Evolutionary conservation across 1,140 invertebrate genomes (phyloP), one percentile per base, ranked within the genome.

Genomic region (Aphaenogaster ashmeadi): DNA sequence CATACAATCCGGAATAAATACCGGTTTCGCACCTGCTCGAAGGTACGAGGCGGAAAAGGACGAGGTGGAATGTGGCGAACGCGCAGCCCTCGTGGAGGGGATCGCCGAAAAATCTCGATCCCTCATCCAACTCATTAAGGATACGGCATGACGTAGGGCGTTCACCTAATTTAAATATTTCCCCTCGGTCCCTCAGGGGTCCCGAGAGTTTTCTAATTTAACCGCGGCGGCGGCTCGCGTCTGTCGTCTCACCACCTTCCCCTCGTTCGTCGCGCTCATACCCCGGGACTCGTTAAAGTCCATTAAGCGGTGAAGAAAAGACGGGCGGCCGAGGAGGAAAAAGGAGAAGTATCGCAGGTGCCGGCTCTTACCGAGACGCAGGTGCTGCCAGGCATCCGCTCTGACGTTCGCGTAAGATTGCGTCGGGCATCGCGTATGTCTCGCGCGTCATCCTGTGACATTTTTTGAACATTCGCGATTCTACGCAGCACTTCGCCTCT

Each of bases 161-260:
- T 88, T 86, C 60, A 81, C 77, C 87, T 86, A 88, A 91, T 91
- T 91, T 91, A 88, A 90, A 91, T 91, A 91, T 88, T 89, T 83
- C 78, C 78, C 75, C 27, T 75, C 50, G 41, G 18, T 62, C 72
- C 62, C 44, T 38, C 41, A 66, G 54, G 71, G 66, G 50, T 78
- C 58, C 81, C 56, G 67, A 90, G 89, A 91, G 87, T 91, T 91
- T 90, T 91, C 90, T 90, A 91, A 91, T 91, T 91, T 91, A 91
- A 91, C 89, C 89, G 56, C 88, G 72, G 74, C 85, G 58, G 27
- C 44, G 52, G 72, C 78, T 36, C 41, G 44, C 71, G 72, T 90
- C 77, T 86, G 62, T 89, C 75, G 71, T 69, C 6, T 21, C 36
- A 66, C 36, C 50, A n/a, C 50, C 62, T 38, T 67, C 27, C 80